Conservation (phyloP, 2,888 invertebrate species). For the Steinernema carpocapsae region DNA sequence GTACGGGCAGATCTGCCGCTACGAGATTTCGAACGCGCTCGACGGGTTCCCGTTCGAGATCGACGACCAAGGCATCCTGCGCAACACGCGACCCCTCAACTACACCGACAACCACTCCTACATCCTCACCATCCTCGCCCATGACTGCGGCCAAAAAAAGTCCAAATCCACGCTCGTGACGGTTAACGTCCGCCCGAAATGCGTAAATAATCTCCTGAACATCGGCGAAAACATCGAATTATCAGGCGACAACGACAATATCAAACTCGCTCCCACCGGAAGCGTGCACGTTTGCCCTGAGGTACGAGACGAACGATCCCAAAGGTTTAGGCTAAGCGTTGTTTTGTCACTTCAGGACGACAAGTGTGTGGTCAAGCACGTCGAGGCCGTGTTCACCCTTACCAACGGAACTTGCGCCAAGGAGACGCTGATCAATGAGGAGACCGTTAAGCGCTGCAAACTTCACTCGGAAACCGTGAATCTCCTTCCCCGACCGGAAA, state of each 20-base stretch:
- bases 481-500: slow-evolving; percentile 74
- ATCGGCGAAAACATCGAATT: slow-evolving; percentile 21
- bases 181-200: slow-evolving; percentile 80
- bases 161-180: slow-evolving; percentile 94
- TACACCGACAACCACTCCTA: slow-evolving; percentile 92
- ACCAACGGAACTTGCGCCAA: slow-evolving; percentile 26
- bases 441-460: slow-evolving; percentile 71
- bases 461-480: slow-evolving; percentile 84
- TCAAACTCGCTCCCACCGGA: slow-evolving; percentile 30
- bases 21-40: slow-evolving; percentile 81
- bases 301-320: background rate
- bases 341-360: slow-evolving; percentile 40
- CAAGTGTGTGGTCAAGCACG: slow-evolving; percentile 42
- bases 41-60: slow-evolving; percentile 66
- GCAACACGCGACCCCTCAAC: slow-evolving; percentile 89
- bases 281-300: slow-evolving; percentile 21
- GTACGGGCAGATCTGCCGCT: slow-evolving; percentile 89
- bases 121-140: slow-evolving; percentile 92
- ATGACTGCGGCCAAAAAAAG: slow-evolving; percentile 87
- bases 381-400: slow-evolving; percentile 48
- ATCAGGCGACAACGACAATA: slow-evolving; percentile 20
- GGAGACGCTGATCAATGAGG: slow-evolving; percentile 24
- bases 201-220: slow-evolving; percentile 50
- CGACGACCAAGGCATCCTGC: slow-evolving; percentile 73
- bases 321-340: background rate